Conservation (phyloP, 2,113 vertebrate genomes). For the Pterophyllum scalare region DNA sequence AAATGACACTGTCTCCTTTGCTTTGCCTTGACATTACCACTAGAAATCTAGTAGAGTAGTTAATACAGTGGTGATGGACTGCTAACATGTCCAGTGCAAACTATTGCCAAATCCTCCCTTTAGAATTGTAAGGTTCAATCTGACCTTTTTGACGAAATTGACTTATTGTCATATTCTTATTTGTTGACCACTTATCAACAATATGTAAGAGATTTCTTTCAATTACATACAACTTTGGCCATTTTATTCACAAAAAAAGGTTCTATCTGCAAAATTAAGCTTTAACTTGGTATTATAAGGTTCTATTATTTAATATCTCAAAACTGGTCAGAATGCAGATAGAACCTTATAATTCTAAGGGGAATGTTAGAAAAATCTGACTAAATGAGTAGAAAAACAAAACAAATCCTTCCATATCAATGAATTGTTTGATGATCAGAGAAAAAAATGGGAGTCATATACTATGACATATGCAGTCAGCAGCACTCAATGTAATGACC, state of each 20-base stretch:
- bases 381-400: neutral
- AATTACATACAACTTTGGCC: too few species aligned
- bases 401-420: neutral
- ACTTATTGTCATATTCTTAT: too few species aligned
- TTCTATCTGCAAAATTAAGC: too few species aligned
- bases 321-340: too few species aligned
- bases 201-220: too few species aligned
- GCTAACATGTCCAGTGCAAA: neutral
- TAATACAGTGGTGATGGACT: neutral
- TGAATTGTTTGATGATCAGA: neutral
- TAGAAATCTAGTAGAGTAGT: neutral
- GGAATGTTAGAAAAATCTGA: neutral
- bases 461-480: neutral
- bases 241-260: too few species aligned
- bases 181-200: too few species aligned
- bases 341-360: too few species aligned
- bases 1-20: neutral
- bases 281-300: too few species aligned
- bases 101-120: neutral
- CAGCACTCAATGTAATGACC: slow-evolving; percentile 10
- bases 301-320: too few species aligned
- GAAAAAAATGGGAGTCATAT: neutral
- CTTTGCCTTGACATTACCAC: neutral
- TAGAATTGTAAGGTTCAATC: too few species aligned
- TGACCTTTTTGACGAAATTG: too few species aligned